Base-by-base conservation (phyloP, 2,888 invertebrate genomes). In the Girardia tigrina region DNA sequence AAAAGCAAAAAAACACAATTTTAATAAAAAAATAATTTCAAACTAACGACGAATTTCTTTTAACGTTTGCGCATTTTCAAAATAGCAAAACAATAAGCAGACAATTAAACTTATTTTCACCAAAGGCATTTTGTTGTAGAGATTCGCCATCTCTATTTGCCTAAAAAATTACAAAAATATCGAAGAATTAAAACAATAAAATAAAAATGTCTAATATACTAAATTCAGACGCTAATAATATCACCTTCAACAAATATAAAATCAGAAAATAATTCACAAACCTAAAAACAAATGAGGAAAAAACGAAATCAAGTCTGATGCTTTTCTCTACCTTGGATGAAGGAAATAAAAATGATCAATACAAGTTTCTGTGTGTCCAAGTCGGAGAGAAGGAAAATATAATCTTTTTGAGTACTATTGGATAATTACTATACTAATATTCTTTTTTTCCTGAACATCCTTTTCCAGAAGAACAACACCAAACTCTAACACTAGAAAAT, bases 91-190 rank as follows among this genome's bases (percentile, higher is more conserved):
- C 4, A 56, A 56, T 20, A 56, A n/a, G 23, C 56, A 56, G 23
- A 56, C 23, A 56, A 56, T 56, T n/a, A 56, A 56, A 56, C 56
- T 56, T 56, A 56, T 20, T 56, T 56, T 56, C n/a, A 56, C 56
- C 56, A 56, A 56, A 56, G 56, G 56, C 56, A 56, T n/a, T 56
- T 23, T 56, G n/a, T 56, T 56, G 56, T 56, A 56, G 56, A 56
- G 56, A 56, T 56, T 56, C 23, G 56, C n/a, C 56, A 56, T 56
- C 56, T 56, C 56, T 56, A n/a, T 56, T 12, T 12, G 56, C 56
- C 56, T 56, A 56, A 56, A 56, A 56, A 56, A 20, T 36, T 36
- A 36, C 8, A 12, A 36, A 56, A 20, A 16, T 20, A 20, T 56
- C n/a, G 23, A 8, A 2, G 6, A 56, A 12, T 12, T 12, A 12